Conservation (phyloP, 1,140 invertebrate genomes). For the Chymomyza costata region DNA sequence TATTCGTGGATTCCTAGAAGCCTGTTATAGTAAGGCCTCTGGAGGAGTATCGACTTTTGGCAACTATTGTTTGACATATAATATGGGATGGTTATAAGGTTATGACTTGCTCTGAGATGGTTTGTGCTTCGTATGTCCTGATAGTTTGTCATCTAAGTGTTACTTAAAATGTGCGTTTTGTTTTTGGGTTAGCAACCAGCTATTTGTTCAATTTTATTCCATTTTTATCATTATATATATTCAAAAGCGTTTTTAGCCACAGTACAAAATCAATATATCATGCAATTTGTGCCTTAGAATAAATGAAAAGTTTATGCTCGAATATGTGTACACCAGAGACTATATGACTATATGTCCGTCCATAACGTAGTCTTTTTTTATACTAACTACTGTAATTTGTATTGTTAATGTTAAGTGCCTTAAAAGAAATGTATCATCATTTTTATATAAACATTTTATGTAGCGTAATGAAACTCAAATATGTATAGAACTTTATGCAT, state of each 20-base stretch:
- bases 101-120: conserved; percentile 27
- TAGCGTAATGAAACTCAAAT: conserved; percentile 11
- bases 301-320: conserved; percentile 21
- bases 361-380: conserved; percentile 26
- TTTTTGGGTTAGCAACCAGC: conserved; percentile 2
- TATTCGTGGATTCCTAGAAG: too few species aligned
- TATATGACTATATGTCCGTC: conserved; percentile 52
- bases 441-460: conserved; percentile 11
- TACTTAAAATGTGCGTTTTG: too few species aligned
- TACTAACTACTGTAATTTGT: conserved; percentile 38
- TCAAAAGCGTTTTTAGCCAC: conserved; percentile 13
- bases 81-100: too few species aligned
- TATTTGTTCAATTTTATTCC: too few species aligned
- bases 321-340: conserved; percentile 37
- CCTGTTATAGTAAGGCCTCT: too few species aligned
- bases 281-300: conserved; percentile 50
- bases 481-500: conserved; percentile 39
- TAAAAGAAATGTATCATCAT: conserved; percentile 8
- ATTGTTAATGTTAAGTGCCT: conserved; percentile 43
- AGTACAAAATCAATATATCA: conserved; percentile 44
- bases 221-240: too few species aligned
- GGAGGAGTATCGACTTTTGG: too few species aligned
- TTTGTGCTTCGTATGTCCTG: conserved; percentile 17
- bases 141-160: conserved; percentile 1
- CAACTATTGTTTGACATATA: too few species aligned